These are phyloP conservation scores for Semibalanus balanoides DNA, from an alignment of 1,140 invertebrate genomes.

Conservation along the genomic window DNA sequence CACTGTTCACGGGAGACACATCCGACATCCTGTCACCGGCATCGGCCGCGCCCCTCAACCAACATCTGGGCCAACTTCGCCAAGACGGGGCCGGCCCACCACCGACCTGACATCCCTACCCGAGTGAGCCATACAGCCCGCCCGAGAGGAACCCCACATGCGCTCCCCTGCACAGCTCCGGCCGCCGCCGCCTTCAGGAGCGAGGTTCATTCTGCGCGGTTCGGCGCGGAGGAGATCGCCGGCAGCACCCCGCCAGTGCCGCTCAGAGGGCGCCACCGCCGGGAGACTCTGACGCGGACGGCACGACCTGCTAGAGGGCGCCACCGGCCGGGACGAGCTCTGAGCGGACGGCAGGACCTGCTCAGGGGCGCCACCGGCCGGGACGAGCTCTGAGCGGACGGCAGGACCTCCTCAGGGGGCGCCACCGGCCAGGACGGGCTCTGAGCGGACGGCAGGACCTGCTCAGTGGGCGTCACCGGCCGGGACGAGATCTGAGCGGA, in stretches of 20 bases:
- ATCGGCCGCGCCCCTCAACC: neutral
- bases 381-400: too few relatives aligned
- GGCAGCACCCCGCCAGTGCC: too few relatives aligned
- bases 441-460: too few relatives aligned
- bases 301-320: too few relatives aligned
- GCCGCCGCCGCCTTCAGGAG: neutral
- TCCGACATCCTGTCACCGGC: neutral
- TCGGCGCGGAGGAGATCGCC: too few relatives aligned
- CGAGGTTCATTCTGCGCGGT: neutral
- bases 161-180: neutral
- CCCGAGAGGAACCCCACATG: neutral
- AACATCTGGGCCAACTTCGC: slow-evolving; percentile 4
- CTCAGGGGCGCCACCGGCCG: too few relatives aligned
- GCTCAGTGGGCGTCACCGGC: too few relatives aligned
- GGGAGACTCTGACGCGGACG: neutral
- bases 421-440: too few relatives aligned
- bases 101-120: neutral
- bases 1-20: neutral
- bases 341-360: neutral
- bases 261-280: too few relatives aligned
- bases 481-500: too few relatives aligned
- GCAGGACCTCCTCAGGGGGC: too few relatives aligned
- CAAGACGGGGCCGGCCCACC: neutral
- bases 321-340: neutral
- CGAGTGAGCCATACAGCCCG: neutral